A percentile compares a stretch with the other conserved stretches of the same genome.
Conservation (phyloP, 2,888 invertebrate genomes). For the Blastobasis lacticolella region DNA sequence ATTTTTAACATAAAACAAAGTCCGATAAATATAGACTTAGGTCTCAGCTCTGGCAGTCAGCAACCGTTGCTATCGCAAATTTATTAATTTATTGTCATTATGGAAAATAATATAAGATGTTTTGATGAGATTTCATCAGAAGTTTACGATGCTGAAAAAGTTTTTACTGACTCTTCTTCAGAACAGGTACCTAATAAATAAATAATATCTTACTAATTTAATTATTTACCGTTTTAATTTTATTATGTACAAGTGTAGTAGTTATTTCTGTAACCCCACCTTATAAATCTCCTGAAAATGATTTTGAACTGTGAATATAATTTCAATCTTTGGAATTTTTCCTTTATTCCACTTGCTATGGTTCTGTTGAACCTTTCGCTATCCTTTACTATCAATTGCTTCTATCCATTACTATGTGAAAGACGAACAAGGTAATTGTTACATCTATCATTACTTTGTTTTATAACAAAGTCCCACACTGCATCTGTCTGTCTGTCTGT, state of each 20-base stretch:
- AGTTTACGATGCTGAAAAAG: slow-evolving; percentile 75
- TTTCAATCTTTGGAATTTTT: neutral
- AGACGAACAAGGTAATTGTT: too few species aligned
- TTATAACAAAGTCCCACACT: too few species aligned
- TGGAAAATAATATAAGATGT: slow-evolving; percentile 55
- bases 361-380: neutral
- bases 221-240: neutral
- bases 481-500: neutral
- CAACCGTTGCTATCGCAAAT: neutral
- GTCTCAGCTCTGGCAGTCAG: neutral
- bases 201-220: neutral
- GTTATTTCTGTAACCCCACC: neutral
- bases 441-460: too few species aligned
- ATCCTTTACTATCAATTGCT: too few species aligned
- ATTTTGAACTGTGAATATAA: neutral
- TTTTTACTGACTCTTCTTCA: slow-evolving; percentile 50
- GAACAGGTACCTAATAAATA: slow-evolving; percentile 43
- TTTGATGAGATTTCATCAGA: slow-evolving; percentile 48
- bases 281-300: neutral
- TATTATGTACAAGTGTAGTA: neutral
- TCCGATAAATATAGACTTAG: neutral
- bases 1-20: neutral
- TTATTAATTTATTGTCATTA: slow-evolving; percentile 11
- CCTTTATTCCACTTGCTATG: neutral
- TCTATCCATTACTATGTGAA: too few species aligned